Percentiles rank a stretch among this genome's conserved stretches.
These are phyloP conservation scores for Drosophila asahinai DNA, from an alignment of 1,140 invertebrate genomes.

Conservation along the genomic window DNA sequence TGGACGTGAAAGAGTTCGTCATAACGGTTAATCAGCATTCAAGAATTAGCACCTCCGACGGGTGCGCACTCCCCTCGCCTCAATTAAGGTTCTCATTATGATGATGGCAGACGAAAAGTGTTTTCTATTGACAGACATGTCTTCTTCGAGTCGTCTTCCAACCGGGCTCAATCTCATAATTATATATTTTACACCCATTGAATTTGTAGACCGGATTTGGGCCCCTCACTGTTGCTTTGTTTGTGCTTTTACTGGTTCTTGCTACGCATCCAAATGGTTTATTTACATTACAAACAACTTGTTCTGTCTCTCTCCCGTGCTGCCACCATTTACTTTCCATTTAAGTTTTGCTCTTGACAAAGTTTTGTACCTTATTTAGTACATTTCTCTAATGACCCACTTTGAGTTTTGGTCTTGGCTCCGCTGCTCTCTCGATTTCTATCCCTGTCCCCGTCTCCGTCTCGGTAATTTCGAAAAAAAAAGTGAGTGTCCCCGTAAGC, in stretches of 20 bases:
- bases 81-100: conserved; percentile 59
- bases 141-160: conserved; percentile 3
- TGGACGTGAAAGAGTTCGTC: conserved; percentile 31
- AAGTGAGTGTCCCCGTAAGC: conserved; percentile 79
- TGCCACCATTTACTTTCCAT: conserved; percentile 78
- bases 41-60: conserved; percentile 52
- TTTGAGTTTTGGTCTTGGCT: conserved; percentile 76
- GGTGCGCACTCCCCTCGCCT: conserved; percentile 27
- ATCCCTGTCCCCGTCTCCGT: background rate
- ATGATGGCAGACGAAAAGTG: background rate
- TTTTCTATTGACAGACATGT: conserved; percentile 23
- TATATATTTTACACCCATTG: conserved; percentile 71
- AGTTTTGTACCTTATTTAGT: conserved; percentile 83
- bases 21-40: conserved; percentile 70
- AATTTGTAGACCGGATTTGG: conserved; percentile 72
- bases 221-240: conserved; percentile 17
- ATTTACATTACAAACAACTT: conserved; percentile 79
- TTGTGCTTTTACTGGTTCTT: conserved; percentile 19
- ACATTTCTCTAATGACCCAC: conserved; percentile 83
- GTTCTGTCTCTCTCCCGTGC: conserved; percentile 24
- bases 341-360: conserved; percentile 78
- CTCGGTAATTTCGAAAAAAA: conserved; percentile 47
- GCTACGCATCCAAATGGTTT: conserved; percentile 78
- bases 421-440: conserved; percentile 25
- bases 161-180: conserved; percentile 37